These are phyloP conservation scores for Peromyscus melanophrys DNA, from an alignment of 2,797 vertebrate species.

Conservation along the genomic window DNA sequence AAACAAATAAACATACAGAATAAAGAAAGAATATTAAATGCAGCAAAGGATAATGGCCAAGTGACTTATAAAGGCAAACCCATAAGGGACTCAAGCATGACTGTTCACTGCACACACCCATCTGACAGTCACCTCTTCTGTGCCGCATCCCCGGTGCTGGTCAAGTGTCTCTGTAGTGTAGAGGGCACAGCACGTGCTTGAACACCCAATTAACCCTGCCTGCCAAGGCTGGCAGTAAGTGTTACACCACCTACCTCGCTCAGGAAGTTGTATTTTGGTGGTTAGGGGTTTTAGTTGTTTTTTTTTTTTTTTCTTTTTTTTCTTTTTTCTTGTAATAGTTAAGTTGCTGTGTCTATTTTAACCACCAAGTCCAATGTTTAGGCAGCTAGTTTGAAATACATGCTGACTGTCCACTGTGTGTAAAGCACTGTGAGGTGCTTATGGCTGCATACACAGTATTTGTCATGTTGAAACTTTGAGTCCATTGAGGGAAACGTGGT, in stretches of 20 bases:
- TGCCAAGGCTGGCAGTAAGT: neutral
- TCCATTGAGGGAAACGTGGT: neutral
- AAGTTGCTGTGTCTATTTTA: conserved; percentile 35
- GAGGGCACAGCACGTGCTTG: neutral
- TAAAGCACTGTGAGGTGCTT: neutral
- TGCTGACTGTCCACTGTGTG: neutral
- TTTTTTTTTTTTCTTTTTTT: neutral
- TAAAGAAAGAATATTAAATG: no score
- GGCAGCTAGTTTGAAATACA: neutral
- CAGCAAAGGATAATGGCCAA: no score
- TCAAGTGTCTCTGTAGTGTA: neutral
- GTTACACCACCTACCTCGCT: neutral
- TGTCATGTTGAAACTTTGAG: neutral
- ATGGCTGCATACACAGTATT: neutral
- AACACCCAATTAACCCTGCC: neutral
- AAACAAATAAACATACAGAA: no score
- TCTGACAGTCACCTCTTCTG: neutral
- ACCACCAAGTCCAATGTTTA: neutral
- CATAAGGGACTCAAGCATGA: no score
- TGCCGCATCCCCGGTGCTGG: neutral
- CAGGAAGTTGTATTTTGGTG: neutral
- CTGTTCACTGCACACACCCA: no score
- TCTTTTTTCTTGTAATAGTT: conserved; percentile 23
- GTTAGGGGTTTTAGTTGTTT: no score
- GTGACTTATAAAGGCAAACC: no score